These are phyloP conservation scores for Amiota minor DNA, from an alignment of 2,888 invertebrate genomes.

Conservation along the genomic window DNA sequence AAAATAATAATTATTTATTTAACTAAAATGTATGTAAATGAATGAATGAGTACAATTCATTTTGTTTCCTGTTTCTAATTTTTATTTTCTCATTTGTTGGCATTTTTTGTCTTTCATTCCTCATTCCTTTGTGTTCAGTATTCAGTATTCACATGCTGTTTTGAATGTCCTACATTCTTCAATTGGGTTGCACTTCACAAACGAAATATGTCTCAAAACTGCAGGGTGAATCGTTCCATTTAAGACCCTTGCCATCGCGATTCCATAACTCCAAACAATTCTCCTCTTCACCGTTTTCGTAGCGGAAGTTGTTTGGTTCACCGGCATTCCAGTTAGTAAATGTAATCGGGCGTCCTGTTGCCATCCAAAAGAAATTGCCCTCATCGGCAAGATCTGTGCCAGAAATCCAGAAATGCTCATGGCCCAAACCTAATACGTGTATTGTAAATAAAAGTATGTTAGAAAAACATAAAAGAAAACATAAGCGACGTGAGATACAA, in stretches of 20 bases:
- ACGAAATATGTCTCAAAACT: conserved; percentile 94
- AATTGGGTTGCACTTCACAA: conserved; percentile 82
- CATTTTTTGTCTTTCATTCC: conserved; percentile 24
- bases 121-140: neutral
- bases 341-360: conserved; percentile 88
- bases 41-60: conserved; percentile 16
- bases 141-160: neutral
- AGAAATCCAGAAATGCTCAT: conserved; percentile 95
- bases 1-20: too few relatives aligned
- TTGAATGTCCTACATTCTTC: conserved; percentile 18
- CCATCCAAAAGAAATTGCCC: conserved; percentile 95
- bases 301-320: conserved; percentile 92
- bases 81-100: conserved; percentile 22
- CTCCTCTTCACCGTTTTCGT: conserved; percentile 92
- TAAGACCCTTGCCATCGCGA: conserved; percentile 91
- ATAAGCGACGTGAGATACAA: neutral
- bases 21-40: conserved; percentile 11
- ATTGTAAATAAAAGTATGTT: neutral
- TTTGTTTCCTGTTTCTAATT: conserved; percentile 15
- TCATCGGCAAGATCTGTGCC: conserved; percentile 93
- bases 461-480: neutral
- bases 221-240: conserved; percentile 95
- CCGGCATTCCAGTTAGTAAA: conserved; percentile 96
- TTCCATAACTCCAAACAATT: conserved; percentile 93
- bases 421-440: conserved; percentile 83